phyloP scores from a whole-genome alignment of 2,797 vertebrate genomes.

The Eleutherodactylus coqui region DNA sequence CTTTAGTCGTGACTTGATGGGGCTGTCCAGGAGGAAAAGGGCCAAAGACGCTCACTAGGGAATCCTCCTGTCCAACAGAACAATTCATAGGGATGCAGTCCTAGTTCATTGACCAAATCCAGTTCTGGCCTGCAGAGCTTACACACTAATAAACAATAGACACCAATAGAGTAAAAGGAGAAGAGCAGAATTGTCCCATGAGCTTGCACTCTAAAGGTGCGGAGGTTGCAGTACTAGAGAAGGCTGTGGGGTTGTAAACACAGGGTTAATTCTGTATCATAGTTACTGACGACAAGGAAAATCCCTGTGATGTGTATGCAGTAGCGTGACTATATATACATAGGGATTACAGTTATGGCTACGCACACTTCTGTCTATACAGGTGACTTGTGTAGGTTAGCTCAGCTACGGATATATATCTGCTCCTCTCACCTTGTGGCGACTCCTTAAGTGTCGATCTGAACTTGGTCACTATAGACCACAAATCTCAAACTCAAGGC shows the following conservation, averaged over 20 bases:
- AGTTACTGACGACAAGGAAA: background rate
- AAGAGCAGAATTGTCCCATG: background rate
- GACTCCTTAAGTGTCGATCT: too few relatives aligned
- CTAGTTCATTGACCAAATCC: background rate
- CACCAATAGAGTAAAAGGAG: background rate
- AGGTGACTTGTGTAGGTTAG: slow-evolving; percentile 22
- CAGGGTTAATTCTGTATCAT: background rate
- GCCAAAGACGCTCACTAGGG: too few relatives aligned
- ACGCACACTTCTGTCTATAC: background rate
- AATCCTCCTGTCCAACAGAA: too few relatives aligned
- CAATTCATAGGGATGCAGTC: background rate
- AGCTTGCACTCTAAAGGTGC: background rate
- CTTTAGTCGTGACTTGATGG: too few relatives aligned
- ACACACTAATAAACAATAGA: background rate
- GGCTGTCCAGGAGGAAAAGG: too few relatives aligned
- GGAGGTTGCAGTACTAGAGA: background rate
- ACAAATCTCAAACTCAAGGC: too few relatives aligned
- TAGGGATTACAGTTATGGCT: background rate
- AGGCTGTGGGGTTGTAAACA: background rate
- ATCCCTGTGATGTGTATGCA: background rate
- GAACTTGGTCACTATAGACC: too few relatives aligned
- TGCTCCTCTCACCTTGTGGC: background rate
- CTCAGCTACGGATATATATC: background rate
- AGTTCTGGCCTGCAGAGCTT: slow-evolving; percentile 16
- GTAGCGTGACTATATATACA: background rate